Evolutionary conservation across 2,797 vertebrate genomes (phyloP).

Genomic region (Centroberyx gerrardi): DNA sequence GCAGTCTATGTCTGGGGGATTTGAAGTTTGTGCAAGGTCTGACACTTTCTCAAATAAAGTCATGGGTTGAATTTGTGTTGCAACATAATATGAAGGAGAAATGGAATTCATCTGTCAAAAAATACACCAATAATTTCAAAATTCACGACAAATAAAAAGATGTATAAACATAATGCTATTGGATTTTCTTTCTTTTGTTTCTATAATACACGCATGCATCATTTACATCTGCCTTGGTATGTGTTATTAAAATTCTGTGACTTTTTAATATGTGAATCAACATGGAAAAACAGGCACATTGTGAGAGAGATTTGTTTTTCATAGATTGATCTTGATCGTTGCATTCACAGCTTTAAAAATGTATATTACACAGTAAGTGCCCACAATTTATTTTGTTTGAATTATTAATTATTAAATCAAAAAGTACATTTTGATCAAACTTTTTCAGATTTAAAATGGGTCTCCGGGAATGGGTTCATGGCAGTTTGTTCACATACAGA

Average conservation of each 20-base stretch:
- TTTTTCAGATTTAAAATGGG: neutral
- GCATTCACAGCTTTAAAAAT: too few species aligned
- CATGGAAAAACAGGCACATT: too few species aligned
- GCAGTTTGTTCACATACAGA: too few species aligned
- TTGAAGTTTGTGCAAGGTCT: constrained; percentile 43
- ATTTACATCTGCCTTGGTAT: neutral
- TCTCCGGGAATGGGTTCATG: neutral
- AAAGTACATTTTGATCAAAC: too few species aligned
- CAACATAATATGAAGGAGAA: constrained; percentile 32
- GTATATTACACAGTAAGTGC: too few species aligned
- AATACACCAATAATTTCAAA: neutral
- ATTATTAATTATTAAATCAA: too few species aligned
- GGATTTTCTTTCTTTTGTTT: neutral
- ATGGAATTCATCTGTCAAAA: neutral
- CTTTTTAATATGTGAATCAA: neutral
- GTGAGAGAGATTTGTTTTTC: too few species aligned
- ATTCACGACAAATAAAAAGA: constrained; percentile 28
- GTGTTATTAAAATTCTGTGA: neutral
- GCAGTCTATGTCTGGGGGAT: constrained; percentile 34
- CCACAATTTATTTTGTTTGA: too few species aligned
- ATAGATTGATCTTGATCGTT: too few species aligned
- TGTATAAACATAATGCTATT: too few species aligned
- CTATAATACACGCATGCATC: neutral
- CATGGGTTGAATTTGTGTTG: constrained; percentile 50
- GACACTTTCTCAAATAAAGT: constrained; percentile 44